Percentiles rank a stretch among this genome's conserved stretches.
phyloP scores from a whole-genome alignment of 2,888 invertebrate genomes.

The Trypoxylon attenuatum region DNA sequence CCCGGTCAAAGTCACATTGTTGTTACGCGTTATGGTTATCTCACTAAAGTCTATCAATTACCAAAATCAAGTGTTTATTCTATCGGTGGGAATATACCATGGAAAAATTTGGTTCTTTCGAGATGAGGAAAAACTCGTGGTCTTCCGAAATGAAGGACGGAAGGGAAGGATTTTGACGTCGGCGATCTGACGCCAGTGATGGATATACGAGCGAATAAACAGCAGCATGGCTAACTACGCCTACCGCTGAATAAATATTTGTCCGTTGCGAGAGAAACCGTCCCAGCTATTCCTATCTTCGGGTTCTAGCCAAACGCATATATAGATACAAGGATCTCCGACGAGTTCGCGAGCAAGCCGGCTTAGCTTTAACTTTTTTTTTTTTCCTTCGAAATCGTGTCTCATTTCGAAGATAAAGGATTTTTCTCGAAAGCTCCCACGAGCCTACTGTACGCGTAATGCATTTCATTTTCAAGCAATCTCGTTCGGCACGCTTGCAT shows the following conservation, averaged over 20 bases:
- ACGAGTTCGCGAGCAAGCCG: slow-evolving; percentile 9
- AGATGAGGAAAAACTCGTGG: slow-evolving; percentile 13
- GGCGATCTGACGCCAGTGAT: slow-evolving; percentile 55
- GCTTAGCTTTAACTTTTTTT: slow-evolving; percentile 2
- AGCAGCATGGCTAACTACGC: slow-evolving; percentile 52
- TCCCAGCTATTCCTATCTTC: slow-evolving; percentile 63
- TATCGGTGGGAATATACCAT: too few species aligned
- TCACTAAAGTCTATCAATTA: too few species aligned
- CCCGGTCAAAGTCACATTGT: too few species aligned
- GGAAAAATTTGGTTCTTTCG: too few species aligned
- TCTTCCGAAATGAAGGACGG: not conserved
- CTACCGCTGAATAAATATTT: slow-evolving; percentile 69
- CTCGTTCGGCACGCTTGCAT: not conserved
- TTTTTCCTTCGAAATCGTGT: not conserved
- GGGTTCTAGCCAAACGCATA: slow-evolving; percentile 36
- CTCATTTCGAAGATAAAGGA: not conserved
- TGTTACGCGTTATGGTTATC: too few species aligned
- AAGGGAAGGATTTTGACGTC: slow-evolving; percentile 34
- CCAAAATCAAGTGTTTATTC: too few species aligned
- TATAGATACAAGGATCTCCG: slow-evolving; percentile 16
- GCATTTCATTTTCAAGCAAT: not conserved
- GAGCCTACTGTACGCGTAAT: too few species aligned
- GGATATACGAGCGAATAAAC: slow-evolving; percentile 66
- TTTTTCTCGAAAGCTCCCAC: too few species aligned
- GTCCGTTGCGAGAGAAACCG: slow-evolving; percentile 50